Percentiles rank a stretch among this genome's conserved stretches.
These are phyloP conservation scores for Ptychoptera albimana DNA, from an alignment of 2,888 invertebrate species.

Conservation along the genomic window DNA sequence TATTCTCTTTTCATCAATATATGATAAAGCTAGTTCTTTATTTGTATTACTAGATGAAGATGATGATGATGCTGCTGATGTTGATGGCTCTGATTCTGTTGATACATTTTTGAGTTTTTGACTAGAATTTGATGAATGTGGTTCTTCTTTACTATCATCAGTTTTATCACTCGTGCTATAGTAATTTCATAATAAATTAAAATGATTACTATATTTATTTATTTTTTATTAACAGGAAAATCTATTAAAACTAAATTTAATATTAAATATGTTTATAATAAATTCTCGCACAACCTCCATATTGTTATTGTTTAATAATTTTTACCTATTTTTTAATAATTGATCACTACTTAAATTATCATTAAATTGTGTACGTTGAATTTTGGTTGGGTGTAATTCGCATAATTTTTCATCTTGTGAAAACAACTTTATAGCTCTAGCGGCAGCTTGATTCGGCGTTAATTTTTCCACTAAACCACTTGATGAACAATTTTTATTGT, in stretches of 20 bases:
- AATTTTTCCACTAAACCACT: conserved; percentile 65
- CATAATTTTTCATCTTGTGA: conserved; percentile 73
- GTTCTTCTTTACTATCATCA: neutral
- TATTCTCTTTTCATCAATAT: conserved; percentile 52
- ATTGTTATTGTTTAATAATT: too few species aligned
- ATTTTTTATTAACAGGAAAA: too few species aligned
- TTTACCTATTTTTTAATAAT: too few species aligned
- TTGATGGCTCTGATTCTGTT: conserved; percentile 1
- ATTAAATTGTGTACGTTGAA: conserved; percentile 38
- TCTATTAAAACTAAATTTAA: too few species aligned
- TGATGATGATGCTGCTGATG: conserved; percentile 5
- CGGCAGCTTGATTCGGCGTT: conserved; percentile 80
- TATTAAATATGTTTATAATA: too few species aligned
- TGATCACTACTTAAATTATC: too few species aligned
- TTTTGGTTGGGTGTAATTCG: conserved; percentile 53
- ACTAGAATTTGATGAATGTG: conserved; percentile 1
- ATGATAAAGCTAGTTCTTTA: neutral
- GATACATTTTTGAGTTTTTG: neutral
- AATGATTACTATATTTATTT: too few species aligned
- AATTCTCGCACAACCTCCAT: too few species aligned
- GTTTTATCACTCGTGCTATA: neutral
- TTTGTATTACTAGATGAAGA: conserved; percentile 6
- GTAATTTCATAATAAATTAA: neutral
- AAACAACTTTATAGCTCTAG: conserved; percentile 72
- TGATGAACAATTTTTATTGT: conserved; percentile 78